Percentiles rank a stretch among this genome's conserved stretches.
phyloP scores from a whole-genome alignment of 1,140 invertebrate genomes.

The Zaprionus africanus region DNA sequence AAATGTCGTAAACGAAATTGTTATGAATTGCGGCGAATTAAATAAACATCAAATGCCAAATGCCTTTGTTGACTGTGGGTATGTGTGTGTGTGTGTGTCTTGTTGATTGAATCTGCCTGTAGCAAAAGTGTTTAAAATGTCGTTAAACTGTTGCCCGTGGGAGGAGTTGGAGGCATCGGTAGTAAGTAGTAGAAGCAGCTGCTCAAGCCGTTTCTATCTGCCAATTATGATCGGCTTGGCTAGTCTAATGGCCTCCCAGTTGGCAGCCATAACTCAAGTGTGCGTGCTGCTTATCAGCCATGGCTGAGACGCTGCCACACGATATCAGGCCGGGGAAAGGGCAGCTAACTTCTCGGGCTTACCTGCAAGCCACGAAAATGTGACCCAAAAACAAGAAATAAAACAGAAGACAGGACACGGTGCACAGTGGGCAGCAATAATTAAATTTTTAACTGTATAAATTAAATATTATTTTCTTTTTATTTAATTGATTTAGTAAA shows the following conservation, averaged over 20 bases:
- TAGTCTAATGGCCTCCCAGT: slow-evolving; percentile 36
- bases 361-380: slow-evolving; percentile 71
- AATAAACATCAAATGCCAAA: slow-evolving; percentile 81
- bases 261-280: slow-evolving; percentile 53
- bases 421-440: slow-evolving; percentile 17
- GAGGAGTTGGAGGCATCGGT: slow-evolving; percentile 17
- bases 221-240: slow-evolving; percentile 51
- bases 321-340: slow-evolving; percentile 53
- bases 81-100: slow-evolving; percentile 31
- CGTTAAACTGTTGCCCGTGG: slow-evolving; percentile 51
- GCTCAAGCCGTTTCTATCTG: slow-evolving; percentile 20
- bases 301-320: slow-evolving; percentile 51
- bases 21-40: slow-evolving; percentile 81
- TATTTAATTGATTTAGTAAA: too few relatives aligned
- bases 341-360: slow-evolving; percentile 49
- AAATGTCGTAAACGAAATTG: slow-evolving; percentile 82
- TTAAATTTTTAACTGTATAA: neutral
- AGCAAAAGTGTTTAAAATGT: slow-evolving; percentile 69
- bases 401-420: slow-evolving; percentile 10
- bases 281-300: slow-evolving; percentile 60
- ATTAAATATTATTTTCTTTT: too few relatives aligned
- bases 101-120: slow-evolving; percentile 55
- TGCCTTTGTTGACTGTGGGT: slow-evolving; percentile 20
- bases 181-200: neutral
- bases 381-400: slow-evolving; percentile 59